Percentiles rank a stretch among this genome's conserved stretches.
These are phyloP conservation scores for Rhabdomys dilectus DNA, from an alignment of 2,113 vertebrate genomes.

Conservation along the genomic window DNA sequence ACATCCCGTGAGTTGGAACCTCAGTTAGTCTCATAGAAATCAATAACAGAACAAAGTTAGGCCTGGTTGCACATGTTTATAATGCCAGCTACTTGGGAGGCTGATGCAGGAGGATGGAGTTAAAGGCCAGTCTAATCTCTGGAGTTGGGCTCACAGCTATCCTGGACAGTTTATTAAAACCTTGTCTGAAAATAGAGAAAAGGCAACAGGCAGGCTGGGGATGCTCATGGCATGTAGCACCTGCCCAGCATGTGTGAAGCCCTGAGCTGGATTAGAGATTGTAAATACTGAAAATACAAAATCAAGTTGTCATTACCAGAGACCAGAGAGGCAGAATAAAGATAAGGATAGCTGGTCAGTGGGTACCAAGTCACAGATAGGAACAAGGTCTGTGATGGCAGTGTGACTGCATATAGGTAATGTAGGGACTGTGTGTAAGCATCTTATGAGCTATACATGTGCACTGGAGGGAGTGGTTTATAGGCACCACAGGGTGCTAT, in stretches of 20 bases:
- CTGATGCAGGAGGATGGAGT: neutral
- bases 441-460: neutral
- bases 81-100: neutral
- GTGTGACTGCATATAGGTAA: neutral
- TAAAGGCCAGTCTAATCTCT: neutral
- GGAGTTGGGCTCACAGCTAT: neutral
- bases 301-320: neutral
- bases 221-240: neutral
- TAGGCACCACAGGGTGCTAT: neutral
- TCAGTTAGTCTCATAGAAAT: neutral
- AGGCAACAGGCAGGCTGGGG: neutral
- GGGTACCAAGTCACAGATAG: neutral
- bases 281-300: neutral
- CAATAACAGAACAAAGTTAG: neutral
- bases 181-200: neutral
- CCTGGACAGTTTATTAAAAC: neutral
- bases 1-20: neutral
- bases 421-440: neutral
- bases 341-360: neutral
- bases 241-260: neutral
- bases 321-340: too few species aligned
- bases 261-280: neutral
- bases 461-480: neutral
- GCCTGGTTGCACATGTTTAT: neutral
- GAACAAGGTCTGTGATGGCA: neutral